Evolutionary conservation across 2,113 vertebrate genomes (phyloP).

Genomic region (Catharus bicknelli): DNA sequence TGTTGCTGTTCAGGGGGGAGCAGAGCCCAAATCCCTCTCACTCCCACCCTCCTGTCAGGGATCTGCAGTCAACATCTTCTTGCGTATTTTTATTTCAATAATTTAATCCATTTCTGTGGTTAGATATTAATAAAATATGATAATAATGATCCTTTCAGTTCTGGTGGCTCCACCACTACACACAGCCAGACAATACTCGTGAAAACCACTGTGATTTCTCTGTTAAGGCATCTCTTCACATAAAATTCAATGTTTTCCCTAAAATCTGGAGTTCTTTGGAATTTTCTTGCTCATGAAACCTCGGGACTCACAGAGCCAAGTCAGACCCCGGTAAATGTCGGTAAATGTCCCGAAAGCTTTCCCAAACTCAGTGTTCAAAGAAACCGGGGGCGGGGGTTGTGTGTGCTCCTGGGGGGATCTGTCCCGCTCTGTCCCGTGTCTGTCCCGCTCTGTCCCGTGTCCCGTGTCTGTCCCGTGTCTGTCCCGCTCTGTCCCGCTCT

Average conservation of each 20-base stretch:
- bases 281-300: not conserved
- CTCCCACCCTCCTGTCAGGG: too few relatives aligned
- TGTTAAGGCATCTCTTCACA: too few relatives aligned
- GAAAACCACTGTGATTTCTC: not conserved
- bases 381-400: fast-evolving
- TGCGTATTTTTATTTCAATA: not conserved
- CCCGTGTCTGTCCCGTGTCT: too few relatives aligned
- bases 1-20: not conserved
- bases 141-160: not conserved
- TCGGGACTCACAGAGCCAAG: fast-evolving
- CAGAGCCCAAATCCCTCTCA: fast-evolving
- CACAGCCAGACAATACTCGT: fast-evolving
- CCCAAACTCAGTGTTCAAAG: fast-evolving
- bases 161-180: not conserved
- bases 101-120: not conserved
- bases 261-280: not conserved
- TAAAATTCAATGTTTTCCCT: not conserved
- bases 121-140: not conserved
- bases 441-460: too few relatives aligned
- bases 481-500: too few relatives aligned
- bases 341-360: fast-evolving
- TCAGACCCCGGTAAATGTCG: fast-evolving
- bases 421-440: not conserved
- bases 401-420: not conserved
- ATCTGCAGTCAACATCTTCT: fast-evolving